A percentile compares a stretch with the other conserved stretches of the same genome.
Conservation (phyloP, 1,140 invertebrate species). For the Heliconius hermathena region DNA sequence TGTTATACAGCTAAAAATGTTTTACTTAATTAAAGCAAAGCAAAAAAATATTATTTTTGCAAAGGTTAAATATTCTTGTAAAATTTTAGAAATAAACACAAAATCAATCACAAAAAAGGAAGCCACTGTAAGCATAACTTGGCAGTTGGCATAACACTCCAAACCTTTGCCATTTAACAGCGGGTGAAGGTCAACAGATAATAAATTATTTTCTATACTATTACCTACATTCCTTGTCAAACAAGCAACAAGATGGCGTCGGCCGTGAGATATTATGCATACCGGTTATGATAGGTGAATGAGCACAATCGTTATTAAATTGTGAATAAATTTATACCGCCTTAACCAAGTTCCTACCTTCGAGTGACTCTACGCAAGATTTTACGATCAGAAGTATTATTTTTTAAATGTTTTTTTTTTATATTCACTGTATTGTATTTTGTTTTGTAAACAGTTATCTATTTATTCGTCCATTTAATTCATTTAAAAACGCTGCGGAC, state of each 20-base stretch:
- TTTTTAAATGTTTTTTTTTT: neutral
- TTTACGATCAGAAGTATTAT: neutral
- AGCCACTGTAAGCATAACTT: neutral
- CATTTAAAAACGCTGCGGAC: too few species aligned
- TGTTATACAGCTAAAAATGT: too few species aligned
- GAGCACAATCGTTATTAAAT: constrained; percentile 23
- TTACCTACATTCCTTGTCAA: constrained; percentile 29
- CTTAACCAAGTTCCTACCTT: neutral
- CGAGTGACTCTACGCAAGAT: neutral
- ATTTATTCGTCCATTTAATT: too few species aligned
- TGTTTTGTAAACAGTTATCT: neutral
- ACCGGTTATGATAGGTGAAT: constrained; percentile 29
- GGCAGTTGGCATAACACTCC: constrained; percentile 11
- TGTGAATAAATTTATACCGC: constrained; percentile 7
- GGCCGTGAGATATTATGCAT: constrained; percentile 26
- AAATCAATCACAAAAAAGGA: neutral
- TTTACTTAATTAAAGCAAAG: too few species aligned
- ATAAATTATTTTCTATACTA: constrained; percentile 26
- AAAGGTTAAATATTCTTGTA: too few species aligned
- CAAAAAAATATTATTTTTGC: too few species aligned
- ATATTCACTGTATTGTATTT: neutral
- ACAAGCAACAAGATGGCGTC: constrained; percentile 24
- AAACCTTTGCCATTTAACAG: constrained; percentile 19
- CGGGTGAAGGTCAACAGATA: constrained; percentile 30
- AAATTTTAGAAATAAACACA: neutral